These are phyloP conservation scores for Adelges cooleyi DNA, from an alignment of 1,140 invertebrate genomes.

Conservation along the genomic window DNA sequence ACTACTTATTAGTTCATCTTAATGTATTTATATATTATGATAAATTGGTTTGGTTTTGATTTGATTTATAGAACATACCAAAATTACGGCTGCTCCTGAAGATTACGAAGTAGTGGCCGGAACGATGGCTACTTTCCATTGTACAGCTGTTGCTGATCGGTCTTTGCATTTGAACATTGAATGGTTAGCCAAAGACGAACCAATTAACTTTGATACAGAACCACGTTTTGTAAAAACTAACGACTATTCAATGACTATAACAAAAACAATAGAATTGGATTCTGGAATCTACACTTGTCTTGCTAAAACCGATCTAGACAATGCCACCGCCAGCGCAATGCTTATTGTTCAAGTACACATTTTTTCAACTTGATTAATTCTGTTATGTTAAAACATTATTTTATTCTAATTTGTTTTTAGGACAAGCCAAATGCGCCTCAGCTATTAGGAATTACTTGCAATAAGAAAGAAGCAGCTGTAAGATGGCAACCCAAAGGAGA, in stretches of 20 bases:
- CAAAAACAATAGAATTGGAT: constrained; percentile 85
- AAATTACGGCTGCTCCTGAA: constrained; percentile 72
- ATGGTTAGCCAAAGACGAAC: constrained; percentile 74
- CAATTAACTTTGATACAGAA: constrained; percentile 76
- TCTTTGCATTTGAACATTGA: constrained; percentile 67
- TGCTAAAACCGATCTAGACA: constrained; percentile 80
- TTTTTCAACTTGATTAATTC: constrained; percentile 35
- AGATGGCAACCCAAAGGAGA: constrained; percentile 81
- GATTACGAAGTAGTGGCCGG: constrained; percentile 83
- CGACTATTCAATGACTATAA: constrained; percentile 87
- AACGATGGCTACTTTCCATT: constrained; percentile 81
- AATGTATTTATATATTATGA: no score
- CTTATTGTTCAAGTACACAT: constrained; percentile 69
- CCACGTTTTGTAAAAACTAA: constrained; percentile 69
- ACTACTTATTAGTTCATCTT: no score
- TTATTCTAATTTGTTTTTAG: constrained; percentile 41
- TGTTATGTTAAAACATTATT: background rate
- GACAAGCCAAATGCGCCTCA: constrained; percentile 85
- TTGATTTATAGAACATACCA: constrained; percentile 53
- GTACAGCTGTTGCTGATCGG: constrained; percentile 77
- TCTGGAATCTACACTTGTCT: constrained; percentile 93
- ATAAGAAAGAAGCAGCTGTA: constrained; percentile 56
- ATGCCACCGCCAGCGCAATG: constrained; percentile 68
- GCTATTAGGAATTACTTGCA: constrained; percentile 54
- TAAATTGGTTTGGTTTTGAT: constrained; percentile 26